These are phyloP conservation scores for Ophioninae sp. DNA, from an alignment of 2,888 invertebrate species.

Conservation along the genomic window DNA sequence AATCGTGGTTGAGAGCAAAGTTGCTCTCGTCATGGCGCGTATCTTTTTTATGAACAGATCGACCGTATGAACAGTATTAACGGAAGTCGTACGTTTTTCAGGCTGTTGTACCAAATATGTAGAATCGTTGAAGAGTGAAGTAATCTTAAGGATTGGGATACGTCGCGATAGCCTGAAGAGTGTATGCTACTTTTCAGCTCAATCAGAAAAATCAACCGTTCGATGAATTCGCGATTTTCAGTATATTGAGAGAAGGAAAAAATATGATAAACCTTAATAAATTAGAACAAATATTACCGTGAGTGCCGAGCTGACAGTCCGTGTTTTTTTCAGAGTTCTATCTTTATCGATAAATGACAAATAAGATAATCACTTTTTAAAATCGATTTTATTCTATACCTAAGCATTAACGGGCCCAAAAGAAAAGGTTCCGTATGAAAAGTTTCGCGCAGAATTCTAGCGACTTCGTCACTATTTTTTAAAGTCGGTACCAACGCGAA, in stretches of 20 bases:
- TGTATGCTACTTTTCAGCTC: background rate
- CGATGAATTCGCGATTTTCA: background rate
- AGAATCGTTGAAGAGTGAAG: background rate
- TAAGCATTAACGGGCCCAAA: background rate
- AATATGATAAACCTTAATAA: background rate
- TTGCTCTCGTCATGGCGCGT: background rate
- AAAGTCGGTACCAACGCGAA: background rate
- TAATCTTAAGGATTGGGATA: background rate
- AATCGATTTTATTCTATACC: background rate
- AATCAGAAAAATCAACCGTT: background rate
- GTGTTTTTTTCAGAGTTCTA: background rate
- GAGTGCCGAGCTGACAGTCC: background rate
- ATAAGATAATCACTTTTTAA: background rate
- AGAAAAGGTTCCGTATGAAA: background rate
- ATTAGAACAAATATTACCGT: background rate
- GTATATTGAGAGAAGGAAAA: background rate
- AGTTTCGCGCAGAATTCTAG: background rate
- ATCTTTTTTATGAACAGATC: background rate
- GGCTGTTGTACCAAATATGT: slow-evolving; percentile 23
- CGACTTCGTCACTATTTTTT: background rate
- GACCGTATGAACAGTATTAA: background rate
- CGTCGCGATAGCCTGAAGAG: background rate
- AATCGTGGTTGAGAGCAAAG: background rate
- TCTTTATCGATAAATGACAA: background rate
- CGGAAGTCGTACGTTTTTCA: background rate